Evolutionary conservation across 2,113 vertebrate species (phyloP).

Genomic region (Rattus norvegicus): DNA sequence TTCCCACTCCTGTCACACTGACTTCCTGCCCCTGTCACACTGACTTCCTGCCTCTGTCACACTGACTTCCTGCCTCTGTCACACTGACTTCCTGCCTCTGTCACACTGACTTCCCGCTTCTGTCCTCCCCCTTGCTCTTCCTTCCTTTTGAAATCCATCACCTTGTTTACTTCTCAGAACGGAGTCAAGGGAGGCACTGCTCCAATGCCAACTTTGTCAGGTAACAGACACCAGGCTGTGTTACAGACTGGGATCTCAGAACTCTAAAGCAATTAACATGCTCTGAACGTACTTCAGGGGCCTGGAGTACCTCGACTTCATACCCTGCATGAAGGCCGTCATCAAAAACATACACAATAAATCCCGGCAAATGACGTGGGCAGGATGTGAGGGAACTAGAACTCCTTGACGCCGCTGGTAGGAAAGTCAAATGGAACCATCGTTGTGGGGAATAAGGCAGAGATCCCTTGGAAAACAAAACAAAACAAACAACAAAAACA

Average conservation of each 20-base stretch:
- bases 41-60: too few species aligned
- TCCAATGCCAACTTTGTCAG: neutral
- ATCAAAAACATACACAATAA: neutral
- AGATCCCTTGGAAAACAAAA: neutral
- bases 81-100: too few species aligned
- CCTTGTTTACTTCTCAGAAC: neutral
- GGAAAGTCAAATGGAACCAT: neutral
- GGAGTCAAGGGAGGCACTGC: neutral
- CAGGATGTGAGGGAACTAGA: neutral
- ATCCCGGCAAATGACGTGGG: neutral
- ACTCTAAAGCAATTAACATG: neutral
- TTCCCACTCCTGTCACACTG: too few species aligned
- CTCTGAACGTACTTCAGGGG: neutral
- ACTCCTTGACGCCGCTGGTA: neutral
- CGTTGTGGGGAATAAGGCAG: neutral
- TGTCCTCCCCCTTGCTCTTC: neutral
- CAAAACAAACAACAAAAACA: neutral
- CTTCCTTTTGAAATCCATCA: neutral
- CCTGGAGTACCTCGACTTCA: neutral
- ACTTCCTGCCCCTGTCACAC: too few species aligned
- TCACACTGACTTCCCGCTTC: too few species aligned
- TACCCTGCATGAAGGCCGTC: too few species aligned
- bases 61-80: too few species aligned
- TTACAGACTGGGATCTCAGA: neutral
- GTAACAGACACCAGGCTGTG: fast-evolving